A percentile compares a stretch with the other conserved stretches of the same genome.
These are phyloP conservation scores for Podarcis lilfordi DNA, from an alignment of 2,797 vertebrate species.

Conservation along the genomic window DNA sequence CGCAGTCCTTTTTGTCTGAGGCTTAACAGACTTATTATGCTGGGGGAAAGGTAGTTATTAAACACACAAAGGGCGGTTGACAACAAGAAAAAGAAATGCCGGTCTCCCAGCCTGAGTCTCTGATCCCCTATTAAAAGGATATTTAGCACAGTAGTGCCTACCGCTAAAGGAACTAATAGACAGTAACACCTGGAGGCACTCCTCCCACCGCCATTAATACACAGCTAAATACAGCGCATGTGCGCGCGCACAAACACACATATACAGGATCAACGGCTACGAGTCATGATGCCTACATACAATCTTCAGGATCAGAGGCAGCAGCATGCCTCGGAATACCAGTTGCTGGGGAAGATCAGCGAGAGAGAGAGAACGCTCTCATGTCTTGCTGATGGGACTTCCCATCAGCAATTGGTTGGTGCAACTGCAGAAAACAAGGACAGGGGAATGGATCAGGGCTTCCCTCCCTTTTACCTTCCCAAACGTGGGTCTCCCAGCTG, in stretches of 20 bases:
- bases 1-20: conserved; percentile 40
- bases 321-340: not conserved
- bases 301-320: not conserved
- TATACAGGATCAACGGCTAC: not conserved
- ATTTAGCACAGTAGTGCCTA: conserved; percentile 33
- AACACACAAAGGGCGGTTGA: conserved; percentile 64
- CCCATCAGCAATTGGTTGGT: too few species aligned
- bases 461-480: too few species aligned
- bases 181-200: conserved; percentile 17
- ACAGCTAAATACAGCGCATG: rapidly evolving
- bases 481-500: too few species aligned
- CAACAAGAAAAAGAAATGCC: conserved; percentile 63
- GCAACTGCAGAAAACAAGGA: not conserved
- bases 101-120: conserved; percentile 54
- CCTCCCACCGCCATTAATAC: not conserved
- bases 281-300: not conserved
- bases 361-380: too few species aligned
- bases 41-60: conserved; percentile 68
- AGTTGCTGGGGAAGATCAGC: not conserved
- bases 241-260: not conserved
- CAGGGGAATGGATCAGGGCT: too few species aligned
- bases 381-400: not conserved
- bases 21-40: conserved; percentile 65
- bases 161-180: conserved; percentile 34
- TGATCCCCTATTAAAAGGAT: conserved; percentile 59